Conservation (phyloP, 2,888 invertebrate genomes). For the Podabrus alpinus region DNA sequence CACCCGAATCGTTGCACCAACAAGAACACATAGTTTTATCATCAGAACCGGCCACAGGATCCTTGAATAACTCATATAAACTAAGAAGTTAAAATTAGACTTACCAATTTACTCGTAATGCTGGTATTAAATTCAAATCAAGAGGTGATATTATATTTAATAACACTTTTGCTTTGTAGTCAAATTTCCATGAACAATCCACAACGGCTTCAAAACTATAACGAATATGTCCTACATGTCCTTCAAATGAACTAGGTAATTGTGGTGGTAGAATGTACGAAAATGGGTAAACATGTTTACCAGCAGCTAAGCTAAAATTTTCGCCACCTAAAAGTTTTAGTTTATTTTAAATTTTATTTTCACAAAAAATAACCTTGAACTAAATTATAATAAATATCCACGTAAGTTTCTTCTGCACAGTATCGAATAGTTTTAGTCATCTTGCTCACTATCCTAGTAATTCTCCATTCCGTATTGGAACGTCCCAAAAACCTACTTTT, state of each 20-base stretch:
- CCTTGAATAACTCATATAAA: not conserved
- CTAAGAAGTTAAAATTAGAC: not conserved
- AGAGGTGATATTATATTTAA: slow-evolving; percentile 42
- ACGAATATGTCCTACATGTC: slow-evolving; percentile 40
- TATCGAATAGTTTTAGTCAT: slow-evolving; percentile 6
- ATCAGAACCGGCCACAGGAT: not conserved
- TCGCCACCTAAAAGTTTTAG: slow-evolving; percentile 37
- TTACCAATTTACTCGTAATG: slow-evolving; percentile 19
- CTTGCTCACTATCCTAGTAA: slow-evolving; percentile 14
- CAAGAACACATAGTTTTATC: slow-evolving; percentile 18
- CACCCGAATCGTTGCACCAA: slow-evolving; percentile 17
- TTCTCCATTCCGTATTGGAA: slow-evolving; percentile 29
- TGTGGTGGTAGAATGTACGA: slow-evolving; percentile 39
- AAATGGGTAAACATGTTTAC: slow-evolving; percentile 46
- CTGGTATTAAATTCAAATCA: slow-evolving; percentile 35
- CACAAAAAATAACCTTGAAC: slow-evolving; percentile 9
- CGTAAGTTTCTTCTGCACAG: slow-evolving; percentile 11
- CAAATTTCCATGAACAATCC: slow-evolving; percentile 46
- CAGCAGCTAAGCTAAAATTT: slow-evolving; percentile 36
- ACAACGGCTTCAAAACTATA: slow-evolving; percentile 42
- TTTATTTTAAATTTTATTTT: not conserved
- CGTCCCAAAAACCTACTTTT: slow-evolving; percentile 26
- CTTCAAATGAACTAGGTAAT: slow-evolving; percentile 43
- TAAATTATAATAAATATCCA: slow-evolving; percentile 15
- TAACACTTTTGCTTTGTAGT: slow-evolving; percentile 41